Evolutionary conservation across 2,888 invertebrate species (phyloP).

Genomic region (Cheilosia impressa): DNA sequence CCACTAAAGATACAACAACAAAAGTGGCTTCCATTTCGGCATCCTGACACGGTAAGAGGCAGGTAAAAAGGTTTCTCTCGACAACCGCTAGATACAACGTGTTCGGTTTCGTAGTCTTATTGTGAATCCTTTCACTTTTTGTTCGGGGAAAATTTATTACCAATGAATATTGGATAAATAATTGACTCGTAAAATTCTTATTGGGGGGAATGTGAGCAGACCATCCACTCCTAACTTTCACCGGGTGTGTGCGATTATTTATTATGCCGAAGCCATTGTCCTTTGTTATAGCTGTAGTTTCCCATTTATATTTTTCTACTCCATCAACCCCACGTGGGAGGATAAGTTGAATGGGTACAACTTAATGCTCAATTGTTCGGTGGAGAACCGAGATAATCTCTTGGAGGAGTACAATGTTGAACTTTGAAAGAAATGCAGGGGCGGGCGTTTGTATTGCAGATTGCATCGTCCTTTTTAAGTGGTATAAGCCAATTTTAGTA

Average conservation of each 20-base stretch:
- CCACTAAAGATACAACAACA: background rate
- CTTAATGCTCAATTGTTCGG: constrained; percentile 61
- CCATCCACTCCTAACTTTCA: constrained; percentile 8
- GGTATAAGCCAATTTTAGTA: constrained; percentile 53
- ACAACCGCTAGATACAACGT: background rate
- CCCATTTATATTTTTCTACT: constrained; percentile 41
- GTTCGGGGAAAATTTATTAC: constrained; percentile 34
- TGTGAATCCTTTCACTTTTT: constrained; percentile 24
- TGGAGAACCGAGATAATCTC: constrained; percentile 47
- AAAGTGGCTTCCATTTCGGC: constrained; percentile 9
- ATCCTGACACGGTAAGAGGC: constrained; percentile 16
- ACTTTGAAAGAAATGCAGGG: background rate
- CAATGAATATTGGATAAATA: constrained; percentile 54
- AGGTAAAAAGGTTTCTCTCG: constrained; percentile 23
- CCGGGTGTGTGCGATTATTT: constrained; percentile 40
- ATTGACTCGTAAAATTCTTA: constrained; percentile 38
- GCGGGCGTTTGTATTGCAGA: constrained; percentile 47
- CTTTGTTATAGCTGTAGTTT: constrained; percentile 17
- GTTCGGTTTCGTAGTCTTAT: background rate
- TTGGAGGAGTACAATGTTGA: constrained; percentile 27
- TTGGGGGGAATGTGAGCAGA: background rate
- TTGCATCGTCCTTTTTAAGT: constrained; percentile 55
- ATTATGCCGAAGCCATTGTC: constrained; percentile 41
- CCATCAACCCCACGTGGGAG: constrained; percentile 19
- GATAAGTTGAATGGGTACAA: constrained; percentile 39